Percentiles rank a stretch among this genome's conserved stretches.
Evolutionary conservation across 2,113 vertebrate genomes (phyloP).

Genomic region (Fulica atra): DNA sequence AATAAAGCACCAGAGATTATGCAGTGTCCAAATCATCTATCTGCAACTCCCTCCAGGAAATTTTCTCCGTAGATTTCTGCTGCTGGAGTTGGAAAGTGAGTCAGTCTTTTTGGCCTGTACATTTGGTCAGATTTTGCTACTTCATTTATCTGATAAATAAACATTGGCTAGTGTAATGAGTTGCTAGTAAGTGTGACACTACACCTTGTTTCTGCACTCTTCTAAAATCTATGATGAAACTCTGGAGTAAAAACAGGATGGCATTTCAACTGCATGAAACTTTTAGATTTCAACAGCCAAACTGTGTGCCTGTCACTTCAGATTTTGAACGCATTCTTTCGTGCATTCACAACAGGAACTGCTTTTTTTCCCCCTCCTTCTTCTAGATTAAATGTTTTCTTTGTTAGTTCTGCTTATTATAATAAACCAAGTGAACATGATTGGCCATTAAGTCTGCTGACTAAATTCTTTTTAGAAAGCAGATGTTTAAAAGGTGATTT

Average conservation of each 20-base stretch:
- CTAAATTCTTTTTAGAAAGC: background rate
- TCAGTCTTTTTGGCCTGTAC: background rate
- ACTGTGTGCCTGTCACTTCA: background rate
- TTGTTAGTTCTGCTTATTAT: background rate
- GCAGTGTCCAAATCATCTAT: constrained; percentile 16
- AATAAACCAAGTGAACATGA: background rate
- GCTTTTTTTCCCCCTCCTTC: background rate
- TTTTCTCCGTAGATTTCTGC: constrained; percentile 27
- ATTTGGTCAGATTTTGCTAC: background rate
- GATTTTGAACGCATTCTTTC: background rate
- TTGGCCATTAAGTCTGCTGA: background rate
- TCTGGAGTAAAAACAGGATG: background rate
- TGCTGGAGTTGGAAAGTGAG: constrained; percentile 19
- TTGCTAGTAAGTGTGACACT: background rate
- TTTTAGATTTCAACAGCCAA: background rate
- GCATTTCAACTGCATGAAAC: background rate
- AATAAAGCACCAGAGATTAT: constrained; percentile 60
- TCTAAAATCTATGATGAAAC: background rate
- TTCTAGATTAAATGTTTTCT: background rate
- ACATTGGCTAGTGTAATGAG: background rate
- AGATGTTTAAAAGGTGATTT: background rate
- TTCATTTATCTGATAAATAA: background rate
- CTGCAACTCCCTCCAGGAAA: constrained; percentile 33
- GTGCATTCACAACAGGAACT: background rate
- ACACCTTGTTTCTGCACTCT: background rate